phyloP scores from a whole-genome alignment of 2,888 invertebrate species.

The Drosophila flavopinicola region DNA sequence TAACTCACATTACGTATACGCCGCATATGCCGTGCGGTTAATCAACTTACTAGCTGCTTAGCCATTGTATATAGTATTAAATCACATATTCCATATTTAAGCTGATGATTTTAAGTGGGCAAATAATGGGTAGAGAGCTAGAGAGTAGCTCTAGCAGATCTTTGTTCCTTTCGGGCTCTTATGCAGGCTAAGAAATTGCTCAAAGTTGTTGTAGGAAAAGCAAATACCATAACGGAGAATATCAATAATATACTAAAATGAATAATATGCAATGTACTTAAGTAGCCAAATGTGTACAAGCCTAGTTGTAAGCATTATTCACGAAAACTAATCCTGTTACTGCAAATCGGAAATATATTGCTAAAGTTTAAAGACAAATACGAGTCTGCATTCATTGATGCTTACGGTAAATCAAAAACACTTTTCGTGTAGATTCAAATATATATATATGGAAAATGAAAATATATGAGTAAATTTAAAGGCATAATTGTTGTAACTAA shows the following conservation, averaged over 20 bases:
- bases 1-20: constrained; percentile 72
- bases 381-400: background rate
- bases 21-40: constrained; percentile 46
- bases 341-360: background rate
- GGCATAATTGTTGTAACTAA: constrained; percentile 36
- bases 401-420: constrained; percentile 32
- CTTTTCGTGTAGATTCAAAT: constrained; percentile 20
- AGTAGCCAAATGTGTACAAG: constrained; percentile 65
- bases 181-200: constrained; percentile 40
- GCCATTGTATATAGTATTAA: constrained; percentile 40
- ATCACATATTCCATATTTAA: background rate
- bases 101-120: background rate
- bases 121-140: background rate
- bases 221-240: constrained; percentile 1
- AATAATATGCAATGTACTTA: constrained; percentile 6
- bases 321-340: constrained; percentile 17
- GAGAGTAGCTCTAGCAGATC: constrained; percentile 10
- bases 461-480: background rate
- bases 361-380: constrained; percentile 1
- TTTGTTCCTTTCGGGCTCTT: constrained; percentile 50
- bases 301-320: constrained; percentile 35
- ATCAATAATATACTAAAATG: constrained; percentile 1
- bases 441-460: background rate
- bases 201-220: constrained; percentile 17
- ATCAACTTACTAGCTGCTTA: constrained; percentile 37